Base-by-base conservation (phyloP, 2,888 invertebrate genomes). In the Agelastica alni region DNA sequence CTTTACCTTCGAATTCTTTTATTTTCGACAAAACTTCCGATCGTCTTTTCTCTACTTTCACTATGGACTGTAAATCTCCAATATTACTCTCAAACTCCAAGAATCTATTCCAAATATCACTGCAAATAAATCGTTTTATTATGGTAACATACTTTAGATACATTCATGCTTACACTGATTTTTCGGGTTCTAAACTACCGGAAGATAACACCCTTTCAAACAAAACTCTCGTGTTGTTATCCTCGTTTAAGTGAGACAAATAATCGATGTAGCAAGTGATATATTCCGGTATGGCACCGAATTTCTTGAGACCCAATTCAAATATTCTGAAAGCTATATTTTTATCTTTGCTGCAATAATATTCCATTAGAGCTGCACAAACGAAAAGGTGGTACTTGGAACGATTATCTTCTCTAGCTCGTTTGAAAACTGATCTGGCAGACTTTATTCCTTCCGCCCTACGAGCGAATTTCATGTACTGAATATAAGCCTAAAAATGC, bases 51-150 rank as follows among this genome's bases (percentile, higher is more conserved):
- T 99, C 97, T 4, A 99, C 97, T 80, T 99, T 99, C 0, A 96
- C 89, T 58, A 99, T 96, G 79, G 95, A 95, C 42, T 96, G 90
- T 45, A 99, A 77, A 77, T 99, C 99, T 0, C 99, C 99, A 61
- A 99, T 96, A 69, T 96, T 96, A 42, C 96, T 95, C 78, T 99
- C 99, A 75, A 99, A 99, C 75, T 99, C 96, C 63, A 99, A 79
- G 75, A 99, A 99, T 57, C 93, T 83, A 79, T 98, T 97, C 99
- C 99, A 99, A 52, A 99, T 95, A 72, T 98, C 96, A 4, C 89
- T 89, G 74, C 53, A 71, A 68, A 53, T 26, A 30, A 26, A 3
- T 3, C n/a, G 18, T 18, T 4, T 17, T 16, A 37, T 17, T 5
- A n/a, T n/a, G n/a, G 10, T 16, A 10, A 10, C 18, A 37, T 37